Percentiles rank a stretch among this genome's conserved stretches.
Conservation (phyloP, 2,888 invertebrate species). For the Andrena haemorrhoa region DNA sequence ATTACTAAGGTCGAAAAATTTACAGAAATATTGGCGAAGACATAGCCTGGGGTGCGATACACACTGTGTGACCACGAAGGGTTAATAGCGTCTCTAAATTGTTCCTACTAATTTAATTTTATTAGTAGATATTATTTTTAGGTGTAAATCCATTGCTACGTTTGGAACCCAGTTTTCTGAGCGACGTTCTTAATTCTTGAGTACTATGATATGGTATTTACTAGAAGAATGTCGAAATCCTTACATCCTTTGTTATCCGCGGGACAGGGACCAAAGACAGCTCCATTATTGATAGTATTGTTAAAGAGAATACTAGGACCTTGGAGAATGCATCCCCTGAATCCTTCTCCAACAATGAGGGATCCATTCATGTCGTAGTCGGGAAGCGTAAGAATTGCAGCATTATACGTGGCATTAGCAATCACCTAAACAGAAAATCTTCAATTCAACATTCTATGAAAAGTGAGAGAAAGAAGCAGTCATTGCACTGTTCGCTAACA, state of each 20-base stretch:
- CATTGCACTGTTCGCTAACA: no score
- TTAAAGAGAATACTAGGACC: conserved; percentile 94
- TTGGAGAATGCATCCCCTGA: conserved; percentile 93
- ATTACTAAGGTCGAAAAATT: no score
- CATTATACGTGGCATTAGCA: conserved; percentile 92
- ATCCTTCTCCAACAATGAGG: conserved; percentile 92
- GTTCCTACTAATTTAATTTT: background rate
- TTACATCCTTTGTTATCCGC: conserved; percentile 90
- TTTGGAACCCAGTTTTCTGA: background rate
- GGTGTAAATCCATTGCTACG: background rate
- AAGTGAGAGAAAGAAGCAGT: background rate
- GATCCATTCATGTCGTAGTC: conserved; percentile 91
- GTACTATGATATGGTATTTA: background rate
- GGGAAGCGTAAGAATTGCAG: conserved; percentile 90
- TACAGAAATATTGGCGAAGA: no score
- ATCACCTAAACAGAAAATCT: conserved; percentile 86
- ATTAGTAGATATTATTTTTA: background rate
- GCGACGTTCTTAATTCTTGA: background rate
- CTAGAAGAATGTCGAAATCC: conserved; percentile 66
- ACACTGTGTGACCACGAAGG: no score
- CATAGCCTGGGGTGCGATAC: no score
- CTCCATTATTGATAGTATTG: conserved; percentile 88
- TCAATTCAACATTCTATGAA: background rate
- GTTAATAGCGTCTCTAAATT: no score
- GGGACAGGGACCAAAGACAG: conserved; percentile 91